These are phyloP conservation scores for Tragelaphus imberbis DNA, from an alignment of 2,113 vertebrate species.

Conservation along the genomic window DNA sequence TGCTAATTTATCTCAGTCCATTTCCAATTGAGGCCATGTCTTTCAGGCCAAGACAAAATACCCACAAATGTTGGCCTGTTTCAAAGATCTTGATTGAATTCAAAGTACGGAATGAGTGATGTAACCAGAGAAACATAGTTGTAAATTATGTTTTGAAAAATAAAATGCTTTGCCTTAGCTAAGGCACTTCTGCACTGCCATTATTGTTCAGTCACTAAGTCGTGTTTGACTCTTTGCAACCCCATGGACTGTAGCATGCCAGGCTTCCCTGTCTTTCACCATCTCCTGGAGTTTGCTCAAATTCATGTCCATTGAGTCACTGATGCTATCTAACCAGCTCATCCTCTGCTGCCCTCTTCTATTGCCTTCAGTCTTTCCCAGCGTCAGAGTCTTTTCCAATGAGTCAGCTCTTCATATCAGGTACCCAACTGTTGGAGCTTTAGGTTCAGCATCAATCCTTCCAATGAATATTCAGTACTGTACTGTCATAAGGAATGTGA, in stretches of 20 bases:
- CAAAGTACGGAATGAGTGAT: background rate
- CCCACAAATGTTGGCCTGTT: background rate
- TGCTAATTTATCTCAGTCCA: background rate
- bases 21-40: background rate
- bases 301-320: background rate
- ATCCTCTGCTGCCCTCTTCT: background rate
- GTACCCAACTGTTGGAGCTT: background rate
- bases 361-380: background rate
- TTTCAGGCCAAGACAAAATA: background rate
- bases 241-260: background rate
- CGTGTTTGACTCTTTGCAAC: background rate
- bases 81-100: background rate
- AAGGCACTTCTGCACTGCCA: background rate
- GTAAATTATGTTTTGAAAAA: background rate
- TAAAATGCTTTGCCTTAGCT: background rate
- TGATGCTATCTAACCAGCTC: background rate
- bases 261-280: background rate
- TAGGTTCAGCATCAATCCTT: background rate
- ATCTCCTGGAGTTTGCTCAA: background rate
- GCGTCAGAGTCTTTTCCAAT: background rate
- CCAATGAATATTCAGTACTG: background rate
- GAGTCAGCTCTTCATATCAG: background rate
- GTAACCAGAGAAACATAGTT: background rate
- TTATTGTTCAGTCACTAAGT: background rate
- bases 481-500: background rate